Base-by-base conservation (phyloP, 1,140 invertebrate genomes). In the Lepidotrigona ventralis region DNA sequence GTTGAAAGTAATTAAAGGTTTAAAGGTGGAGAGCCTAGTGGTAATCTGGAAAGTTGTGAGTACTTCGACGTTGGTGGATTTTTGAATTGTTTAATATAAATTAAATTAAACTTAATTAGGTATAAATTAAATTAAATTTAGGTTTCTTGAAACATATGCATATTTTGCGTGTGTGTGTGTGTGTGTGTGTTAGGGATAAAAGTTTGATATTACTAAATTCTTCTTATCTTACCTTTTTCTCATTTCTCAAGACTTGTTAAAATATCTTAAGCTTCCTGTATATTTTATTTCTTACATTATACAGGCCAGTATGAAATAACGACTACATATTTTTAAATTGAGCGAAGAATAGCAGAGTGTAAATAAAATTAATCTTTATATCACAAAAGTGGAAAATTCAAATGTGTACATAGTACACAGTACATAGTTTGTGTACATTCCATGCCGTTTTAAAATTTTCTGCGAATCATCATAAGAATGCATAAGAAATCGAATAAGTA, bases 1-100 rank as follows among this genome's bases (percentile, higher is more conserved):
- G 33, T 76, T 46, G n/a, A n/a, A 26, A 79, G 51, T 58, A 39
- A 51, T 64, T n/a, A 60, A 60, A 60, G n/a, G 72, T 54, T 53
- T 29, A 75, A 75, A 75, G 23, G 58, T n/a, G 58, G 17, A 58
- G 33, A 19, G 23, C 23, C n/a, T 75, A 21, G 21, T 21, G 15
- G 2, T 2, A 46, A 33, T 19, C 29, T 0, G 11, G 2, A n/a
- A 46, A 26, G 17, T 5, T 11, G 23, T 11, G 1, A 72, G 17
- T 4, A n/a, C 5, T 21, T 15, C 11, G 15, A 46, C 23, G 23
- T 70, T n/a, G 23, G 12, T 15, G 17, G n/a, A 6, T 0, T 9
- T 12, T 51, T 12, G 19, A 54, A 54, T 56, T 46, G 23, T 23
- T 33, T 33, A 3, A 33, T 66, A 12, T 17, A 21, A 66, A 29